phyloP scores from a whole-genome alignment of 2,113 vertebrate genomes.

The Orcinus orca region DNA sequence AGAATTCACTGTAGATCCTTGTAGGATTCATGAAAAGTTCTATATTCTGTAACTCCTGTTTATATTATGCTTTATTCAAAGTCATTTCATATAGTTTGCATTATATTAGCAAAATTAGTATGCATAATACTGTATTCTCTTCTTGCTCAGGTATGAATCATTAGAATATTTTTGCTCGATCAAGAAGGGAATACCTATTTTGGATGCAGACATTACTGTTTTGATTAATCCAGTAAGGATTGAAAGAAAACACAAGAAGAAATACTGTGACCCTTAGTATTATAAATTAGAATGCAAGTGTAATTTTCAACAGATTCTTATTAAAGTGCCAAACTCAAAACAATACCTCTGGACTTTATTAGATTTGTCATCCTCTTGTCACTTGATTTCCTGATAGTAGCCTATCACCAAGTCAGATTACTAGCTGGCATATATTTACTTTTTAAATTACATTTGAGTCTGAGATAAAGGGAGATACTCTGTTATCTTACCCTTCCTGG shows the following conservation, averaged over 20 bases:
- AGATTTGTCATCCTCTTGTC: not conserved
- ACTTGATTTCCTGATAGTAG: conserved; percentile 1
- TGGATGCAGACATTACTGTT: not conserved
- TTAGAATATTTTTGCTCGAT: conserved; percentile 47
- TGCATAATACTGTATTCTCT: not conserved
- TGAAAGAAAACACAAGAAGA: conserved; percentile 45
- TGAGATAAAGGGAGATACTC: not conserved
- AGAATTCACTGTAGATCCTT: not conserved
- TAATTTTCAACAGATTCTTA: conserved; percentile 24
- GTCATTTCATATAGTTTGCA: not conserved
- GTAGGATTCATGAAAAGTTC: not conserved
- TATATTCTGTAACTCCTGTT: not conserved
- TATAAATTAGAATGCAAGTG: conserved; percentile 19
- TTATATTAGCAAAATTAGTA: conserved; percentile 42
- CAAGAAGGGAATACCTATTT: conserved; percentile 41
- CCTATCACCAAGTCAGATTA: not conserved
- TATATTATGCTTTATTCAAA: not conserved
- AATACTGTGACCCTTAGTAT: not conserved
- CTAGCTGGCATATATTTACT: not conserved
- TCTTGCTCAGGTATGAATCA: not conserved
- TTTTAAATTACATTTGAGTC: conserved; percentile 7
- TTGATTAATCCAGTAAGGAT: conserved; percentile 37
- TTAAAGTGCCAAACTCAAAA: conserved; percentile 25
- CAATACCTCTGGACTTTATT: not conserved
- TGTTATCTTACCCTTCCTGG: not conserved